phyloP scores from a whole-genome alignment of 2,797 vertebrate species.

The Eutrigla gurnardus region DNA sequence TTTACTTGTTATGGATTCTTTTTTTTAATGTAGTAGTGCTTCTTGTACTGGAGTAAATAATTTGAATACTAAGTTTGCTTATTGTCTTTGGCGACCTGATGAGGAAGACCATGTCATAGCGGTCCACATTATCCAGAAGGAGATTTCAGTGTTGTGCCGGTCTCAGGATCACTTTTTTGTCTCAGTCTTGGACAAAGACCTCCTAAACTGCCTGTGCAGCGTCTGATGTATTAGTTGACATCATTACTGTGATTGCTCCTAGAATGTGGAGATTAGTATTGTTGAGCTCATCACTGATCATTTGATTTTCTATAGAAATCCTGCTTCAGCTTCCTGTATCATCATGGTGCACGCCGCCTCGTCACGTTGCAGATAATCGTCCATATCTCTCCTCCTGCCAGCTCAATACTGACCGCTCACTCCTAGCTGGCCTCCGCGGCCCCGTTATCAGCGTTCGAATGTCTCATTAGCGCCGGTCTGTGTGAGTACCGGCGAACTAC shows the following conservation, averaged over 20 bases:
- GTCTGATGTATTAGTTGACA: too few species aligned
- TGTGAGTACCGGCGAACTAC: not conserved
- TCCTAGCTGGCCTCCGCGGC: not conserved
- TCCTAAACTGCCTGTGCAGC: too few species aligned
- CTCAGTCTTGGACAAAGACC: too few species aligned
- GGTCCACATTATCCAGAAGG: not conserved
- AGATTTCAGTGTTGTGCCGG: too few species aligned
- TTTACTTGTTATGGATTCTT: not conserved
- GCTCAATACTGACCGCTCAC: not conserved
- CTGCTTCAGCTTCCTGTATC: not conserved
- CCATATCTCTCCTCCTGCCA: not conserved
- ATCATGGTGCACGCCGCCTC: slow-evolving; percentile 9
- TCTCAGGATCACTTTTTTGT: too few species aligned
- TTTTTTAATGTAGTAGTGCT: not conserved
- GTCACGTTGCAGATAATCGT: slow-evolving; percentile 15
- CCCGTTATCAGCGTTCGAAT: too few species aligned
- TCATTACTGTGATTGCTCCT: too few species aligned
- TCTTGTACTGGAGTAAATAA: not conserved
- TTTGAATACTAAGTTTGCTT: not conserved
- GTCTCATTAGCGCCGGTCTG: slow-evolving; percentile 28
- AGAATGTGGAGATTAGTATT: not conserved
- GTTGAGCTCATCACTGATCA: not conserved
- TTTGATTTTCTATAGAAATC: not conserved
- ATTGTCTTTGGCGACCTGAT: not conserved
- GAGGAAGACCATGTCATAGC: too few species aligned